These are phyloP conservation scores for Nannospalax galili DNA, from an alignment of 2,113 vertebrate species.

Conservation along the genomic window DNA sequence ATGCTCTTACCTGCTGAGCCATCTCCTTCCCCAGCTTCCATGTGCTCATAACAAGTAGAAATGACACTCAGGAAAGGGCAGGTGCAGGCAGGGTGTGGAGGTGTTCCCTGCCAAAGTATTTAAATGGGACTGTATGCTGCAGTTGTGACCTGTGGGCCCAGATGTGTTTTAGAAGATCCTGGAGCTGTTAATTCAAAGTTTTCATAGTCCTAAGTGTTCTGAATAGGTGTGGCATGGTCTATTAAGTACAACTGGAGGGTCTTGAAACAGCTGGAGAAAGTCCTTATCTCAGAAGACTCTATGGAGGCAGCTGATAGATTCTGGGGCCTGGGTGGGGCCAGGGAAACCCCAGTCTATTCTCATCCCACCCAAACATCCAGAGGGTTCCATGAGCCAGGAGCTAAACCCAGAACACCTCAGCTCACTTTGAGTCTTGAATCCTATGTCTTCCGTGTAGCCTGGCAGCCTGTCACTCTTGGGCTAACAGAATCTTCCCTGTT, in stretches of 20 bases:
- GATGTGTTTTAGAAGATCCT: neutral
- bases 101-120: neutral
- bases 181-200: neutral
- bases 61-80: neutral
- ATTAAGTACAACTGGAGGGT: neutral
- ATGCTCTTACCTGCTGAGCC: neutral
- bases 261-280: constrained; percentile 26
- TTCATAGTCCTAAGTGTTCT: neutral
- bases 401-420: neutral
- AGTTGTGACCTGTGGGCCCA: neutral
- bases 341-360: neutral
- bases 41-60: neutral
- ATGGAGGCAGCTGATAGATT: neutral
- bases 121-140: neutral
- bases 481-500: neutral
- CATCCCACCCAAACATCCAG: neutral
- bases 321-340: neutral
- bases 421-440: neutral
- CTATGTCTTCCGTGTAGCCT: neutral
- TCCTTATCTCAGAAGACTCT: neutral
- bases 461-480: neutral
- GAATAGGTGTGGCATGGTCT: neutral
- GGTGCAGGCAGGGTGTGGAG: neutral
- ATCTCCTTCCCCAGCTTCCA: neutral
- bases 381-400: neutral